phyloP scores from a whole-genome alignment of 2,888 invertebrate genomes.

The Odontothrips loti region DNA sequence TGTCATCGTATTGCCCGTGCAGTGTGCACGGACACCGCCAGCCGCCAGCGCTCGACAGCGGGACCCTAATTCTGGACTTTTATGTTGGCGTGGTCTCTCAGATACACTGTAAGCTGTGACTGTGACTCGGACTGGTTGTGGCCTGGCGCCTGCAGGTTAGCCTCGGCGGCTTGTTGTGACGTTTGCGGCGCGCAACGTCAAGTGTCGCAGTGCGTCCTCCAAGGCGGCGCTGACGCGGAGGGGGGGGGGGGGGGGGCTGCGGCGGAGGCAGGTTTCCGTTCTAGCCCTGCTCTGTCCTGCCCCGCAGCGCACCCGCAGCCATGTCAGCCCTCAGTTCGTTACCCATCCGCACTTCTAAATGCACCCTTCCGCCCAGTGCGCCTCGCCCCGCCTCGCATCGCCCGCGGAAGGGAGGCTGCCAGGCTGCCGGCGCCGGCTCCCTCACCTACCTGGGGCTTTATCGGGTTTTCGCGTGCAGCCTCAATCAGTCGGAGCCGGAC shows the following conservation, averaged over 20 bases:
- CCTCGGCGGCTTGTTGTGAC: too few relatives aligned
- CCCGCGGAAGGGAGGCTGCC: not conserved
- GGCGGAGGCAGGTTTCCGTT: too few relatives aligned
- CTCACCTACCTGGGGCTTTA: not conserved
- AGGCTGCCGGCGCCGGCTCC: not conserved
- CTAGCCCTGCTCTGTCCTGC: not conserved
- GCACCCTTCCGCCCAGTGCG: not conserved
- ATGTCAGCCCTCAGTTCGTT: conserved; percentile 9
- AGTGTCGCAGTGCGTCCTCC: too few relatives aligned
- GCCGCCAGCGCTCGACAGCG: not conserved
- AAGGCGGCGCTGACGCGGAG: too few relatives aligned
- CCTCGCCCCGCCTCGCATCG: not conserved
- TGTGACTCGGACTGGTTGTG: too few relatives aligned
- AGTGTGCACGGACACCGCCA: too few relatives aligned
- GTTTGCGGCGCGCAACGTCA: too few relatives aligned
- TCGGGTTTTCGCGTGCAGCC: conserved; percentile 19
- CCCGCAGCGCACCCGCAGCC: not conserved
- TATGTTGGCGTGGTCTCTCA: not conserved
- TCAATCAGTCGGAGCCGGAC: not conserved
- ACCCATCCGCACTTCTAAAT: conserved; percentile 5
- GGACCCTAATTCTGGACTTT: too few relatives aligned
- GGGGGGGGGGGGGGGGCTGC: too few relatives aligned
- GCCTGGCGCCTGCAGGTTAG: not conserved
- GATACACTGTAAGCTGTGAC: not conserved
- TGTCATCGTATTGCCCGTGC: not conserved